A percentile compares a stretch with the other conserved stretches of the same genome.
Conservation (phyloP, 2,113 vertebrate genomes). For the Microtus pennsylvanicus region DNA sequence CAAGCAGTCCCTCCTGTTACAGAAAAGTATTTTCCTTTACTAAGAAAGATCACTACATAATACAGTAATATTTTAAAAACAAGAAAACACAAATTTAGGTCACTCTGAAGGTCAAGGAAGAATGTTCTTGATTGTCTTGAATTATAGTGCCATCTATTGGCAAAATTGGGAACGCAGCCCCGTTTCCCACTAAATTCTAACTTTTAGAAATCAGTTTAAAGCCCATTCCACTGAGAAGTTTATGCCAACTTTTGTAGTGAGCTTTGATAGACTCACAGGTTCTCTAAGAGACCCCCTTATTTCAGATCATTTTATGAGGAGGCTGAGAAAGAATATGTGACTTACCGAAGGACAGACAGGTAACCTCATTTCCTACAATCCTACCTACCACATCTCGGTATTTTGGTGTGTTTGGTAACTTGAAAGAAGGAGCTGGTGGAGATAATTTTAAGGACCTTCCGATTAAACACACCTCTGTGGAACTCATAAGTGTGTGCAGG, state of each 20-base stretch:
- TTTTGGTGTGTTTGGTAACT: conserved; percentile 25
- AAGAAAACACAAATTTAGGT: background rate
- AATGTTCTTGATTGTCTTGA: conserved; percentile 14
- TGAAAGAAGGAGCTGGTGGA: background rate
- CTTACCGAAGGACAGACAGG: background rate
- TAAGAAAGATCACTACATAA: background rate
- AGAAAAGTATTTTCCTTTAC: conserved; percentile 37
- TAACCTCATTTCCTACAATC: background rate
- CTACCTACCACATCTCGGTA: background rate
- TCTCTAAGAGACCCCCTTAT: background rate
- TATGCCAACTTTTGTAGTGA: background rate
- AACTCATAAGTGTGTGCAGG: background rate
- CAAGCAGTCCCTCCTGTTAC: too few species aligned
- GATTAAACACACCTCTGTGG: background rate
- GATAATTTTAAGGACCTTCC: background rate
- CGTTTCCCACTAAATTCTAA: background rate
- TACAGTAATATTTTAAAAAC: background rate
- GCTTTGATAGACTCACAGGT: background rate
- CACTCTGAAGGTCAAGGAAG: background rate
- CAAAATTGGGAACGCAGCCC: conserved; percentile 26
- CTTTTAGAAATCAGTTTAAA: conserved; percentile 4
- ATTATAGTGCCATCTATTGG: conserved; percentile 14
- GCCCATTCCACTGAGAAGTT: conserved; percentile 16
- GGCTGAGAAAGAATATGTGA: background rate
- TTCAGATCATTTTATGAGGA: background rate